A percentile compares a stretch with the other conserved stretches of the same genome.
Conservation (phyloP, 2,797 vertebrate species). For the Carduelis carduelis region DNA sequence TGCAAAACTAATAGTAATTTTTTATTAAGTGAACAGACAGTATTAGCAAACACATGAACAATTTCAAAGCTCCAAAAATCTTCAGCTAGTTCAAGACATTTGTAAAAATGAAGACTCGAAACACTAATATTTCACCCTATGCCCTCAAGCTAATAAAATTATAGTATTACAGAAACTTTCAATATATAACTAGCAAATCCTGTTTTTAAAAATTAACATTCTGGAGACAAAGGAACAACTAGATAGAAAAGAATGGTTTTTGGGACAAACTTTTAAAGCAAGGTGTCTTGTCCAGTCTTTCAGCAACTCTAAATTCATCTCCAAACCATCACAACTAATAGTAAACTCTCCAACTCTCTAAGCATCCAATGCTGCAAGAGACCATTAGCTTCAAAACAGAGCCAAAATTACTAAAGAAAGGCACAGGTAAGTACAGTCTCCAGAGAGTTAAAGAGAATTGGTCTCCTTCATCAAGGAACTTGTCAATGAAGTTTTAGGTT, state of each 20-base stretch:
- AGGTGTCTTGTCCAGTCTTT: neutral
- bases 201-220: neutral
- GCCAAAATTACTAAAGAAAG: neutral
- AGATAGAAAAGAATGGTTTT: neutral
- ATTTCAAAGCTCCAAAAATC: neutral
- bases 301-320: conserved; percentile 43
- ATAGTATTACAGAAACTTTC: neutral
- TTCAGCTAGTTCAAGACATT: neutral
- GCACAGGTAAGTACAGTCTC: neutral
- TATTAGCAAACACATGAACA: neutral
- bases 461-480: neutral
- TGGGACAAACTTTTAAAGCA: neutral
- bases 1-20: neutral
- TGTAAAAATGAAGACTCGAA: neutral
- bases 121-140: neutral
- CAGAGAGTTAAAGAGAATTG: neutral
- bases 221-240: neutral
- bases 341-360: conserved; percentile 49
- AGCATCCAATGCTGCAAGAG: conserved; percentile 34
- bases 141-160: neutral
- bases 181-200: neutral
- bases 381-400: conserved; percentile 45
- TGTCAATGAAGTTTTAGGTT: neutral
- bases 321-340: conserved; percentile 77
- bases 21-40: neutral